Percentiles rank a stretch among this genome's conserved stretches.
These are phyloP conservation scores for Scaptomyza graminum DNA, from an alignment of 1,140 invertebrate genomes.

Conservation along the genomic window DNA sequence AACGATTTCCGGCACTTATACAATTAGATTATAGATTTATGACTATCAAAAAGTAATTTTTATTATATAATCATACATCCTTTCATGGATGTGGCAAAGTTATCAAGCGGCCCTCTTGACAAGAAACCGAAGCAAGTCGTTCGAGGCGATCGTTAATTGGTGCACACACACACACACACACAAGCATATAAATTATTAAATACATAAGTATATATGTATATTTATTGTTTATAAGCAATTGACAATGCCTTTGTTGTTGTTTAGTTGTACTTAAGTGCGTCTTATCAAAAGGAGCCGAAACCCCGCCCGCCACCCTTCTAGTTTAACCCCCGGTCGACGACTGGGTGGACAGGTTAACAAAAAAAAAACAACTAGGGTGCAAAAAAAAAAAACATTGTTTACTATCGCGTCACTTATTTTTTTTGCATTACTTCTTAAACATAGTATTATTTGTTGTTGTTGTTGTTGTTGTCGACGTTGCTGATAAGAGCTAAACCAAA, in stretches of 20 bases:
- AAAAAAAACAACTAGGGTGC: slow-evolving; percentile 19
- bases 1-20: background rate
- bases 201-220: too few relatives aligned
- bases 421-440: slow-evolving; percentile 14
- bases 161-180: slow-evolving; percentile 3
- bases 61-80: too few relatives aligned
- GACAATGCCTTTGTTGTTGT: slow-evolving; percentile 26
- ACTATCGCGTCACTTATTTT: slow-evolving; percentile 61
- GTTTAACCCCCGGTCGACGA: slow-evolving; percentile 22
- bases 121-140: background rate
- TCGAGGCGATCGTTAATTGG: slow-evolving; percentile 43
- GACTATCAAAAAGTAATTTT: slow-evolving; percentile 5
- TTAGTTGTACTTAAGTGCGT: slow-evolving; percentile 39
- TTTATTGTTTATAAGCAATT: background rate
- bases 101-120: slow-evolving; percentile 68
- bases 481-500: slow-evolving; percentile 55
- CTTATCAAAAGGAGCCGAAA: slow-evolving; percentile 61
- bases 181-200: background rate
- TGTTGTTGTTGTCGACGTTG: slow-evolving; percentile 38
- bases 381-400: slow-evolving; percentile 52
- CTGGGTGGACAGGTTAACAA: slow-evolving; percentile 16
- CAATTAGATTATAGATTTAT: slow-evolving; percentile 13
- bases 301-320: background rate
- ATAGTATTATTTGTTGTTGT: slow-evolving; percentile 25
- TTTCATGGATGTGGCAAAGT: too few relatives aligned